These are phyloP conservation scores for Dendrolimus kikuchii DNA, from an alignment of 1,140 invertebrate species.

Conservation along the genomic window DNA sequence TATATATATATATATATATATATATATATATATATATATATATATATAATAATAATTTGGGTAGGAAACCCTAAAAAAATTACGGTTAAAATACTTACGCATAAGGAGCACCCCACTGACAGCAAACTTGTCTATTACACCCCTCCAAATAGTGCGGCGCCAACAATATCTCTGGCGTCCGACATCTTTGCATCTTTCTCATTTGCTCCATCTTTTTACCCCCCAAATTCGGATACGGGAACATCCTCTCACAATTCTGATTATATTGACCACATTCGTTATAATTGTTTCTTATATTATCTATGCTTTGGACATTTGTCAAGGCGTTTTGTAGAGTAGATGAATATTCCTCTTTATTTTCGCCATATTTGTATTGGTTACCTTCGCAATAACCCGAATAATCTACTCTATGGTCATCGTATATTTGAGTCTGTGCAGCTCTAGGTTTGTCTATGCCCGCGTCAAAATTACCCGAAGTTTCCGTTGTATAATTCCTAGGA, in stretches of 20 bases:
- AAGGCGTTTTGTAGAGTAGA: slow-evolving; percentile 36
- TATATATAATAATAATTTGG: too few relatives aligned
- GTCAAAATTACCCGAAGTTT: slow-evolving; percentile 44
- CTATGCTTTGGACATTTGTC: slow-evolving; percentile 37
- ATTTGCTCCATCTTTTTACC: slow-evolving; percentile 51
- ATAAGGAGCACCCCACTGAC: slow-evolving; percentile 66
- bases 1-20: too few relatives aligned
- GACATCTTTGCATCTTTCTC: slow-evolving; percentile 71
- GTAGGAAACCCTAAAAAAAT: too few relatives aligned
- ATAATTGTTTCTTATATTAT: slow-evolving; percentile 42
- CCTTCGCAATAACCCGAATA: slow-evolving; percentile 48
- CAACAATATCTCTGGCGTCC: slow-evolving; percentile 84
- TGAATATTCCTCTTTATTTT: slow-evolving; percentile 44
- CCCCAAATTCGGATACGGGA: slow-evolving; percentile 30
- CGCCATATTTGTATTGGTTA: slow-evolving; percentile 38
- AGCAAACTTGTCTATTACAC: slow-evolving; percentile 57
- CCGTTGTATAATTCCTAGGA: slow-evolving; percentile 49
- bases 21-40: too few relatives aligned
- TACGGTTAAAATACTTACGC: slow-evolving; percentile 33
- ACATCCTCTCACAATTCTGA: slow-evolving; percentile 40
- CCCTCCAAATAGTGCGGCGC: slow-evolving; percentile 79
- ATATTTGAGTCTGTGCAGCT: slow-evolving; percentile 32
- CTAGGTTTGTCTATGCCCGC: slow-evolving; percentile 34
- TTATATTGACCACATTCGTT: slow-evolving; percentile 33
- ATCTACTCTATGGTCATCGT: slow-evolving; percentile 46